Evolutionary conservation across 2,113 vertebrate species (phyloP).

Genomic region (Helogale parvula): DNA sequence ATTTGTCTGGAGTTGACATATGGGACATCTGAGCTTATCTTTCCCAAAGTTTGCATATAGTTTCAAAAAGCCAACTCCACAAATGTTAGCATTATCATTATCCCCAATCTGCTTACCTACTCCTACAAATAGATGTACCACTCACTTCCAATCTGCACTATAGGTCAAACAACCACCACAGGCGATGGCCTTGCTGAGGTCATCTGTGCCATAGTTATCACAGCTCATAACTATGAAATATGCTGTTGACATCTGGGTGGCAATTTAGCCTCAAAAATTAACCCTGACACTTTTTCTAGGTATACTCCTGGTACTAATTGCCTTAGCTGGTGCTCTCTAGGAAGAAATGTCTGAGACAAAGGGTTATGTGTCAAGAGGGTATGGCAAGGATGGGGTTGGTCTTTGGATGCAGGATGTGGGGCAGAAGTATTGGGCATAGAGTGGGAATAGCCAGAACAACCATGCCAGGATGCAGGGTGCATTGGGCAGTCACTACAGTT

Average conservation of each 20-base stretch:
- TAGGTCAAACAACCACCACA: neutral
- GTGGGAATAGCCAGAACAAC: neutral
- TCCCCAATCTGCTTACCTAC: neutral
- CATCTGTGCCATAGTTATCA: neutral
- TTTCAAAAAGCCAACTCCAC: neutral
- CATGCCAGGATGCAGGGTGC: too few relatives aligned
- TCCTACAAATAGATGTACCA: too few relatives aligned
- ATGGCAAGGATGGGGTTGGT: neutral
- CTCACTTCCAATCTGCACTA: neutral
- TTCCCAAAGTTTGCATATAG: neutral
- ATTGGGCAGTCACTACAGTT: fast-evolving
- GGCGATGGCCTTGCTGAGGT: neutral
- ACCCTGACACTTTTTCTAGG: neutral
- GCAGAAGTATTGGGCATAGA: neutral
- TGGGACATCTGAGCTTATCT: neutral
- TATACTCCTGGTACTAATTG: neutral
- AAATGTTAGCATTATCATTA: neutral
- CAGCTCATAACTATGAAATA: neutral
- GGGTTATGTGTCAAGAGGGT: neutral
- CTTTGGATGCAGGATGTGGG: neutral
- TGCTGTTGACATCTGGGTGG: neutral
- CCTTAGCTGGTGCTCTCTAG: neutral
- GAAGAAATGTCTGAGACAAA: neutral
- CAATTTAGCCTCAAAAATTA: neutral
- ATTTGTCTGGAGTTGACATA: neutral